phyloP scores from a whole-genome alignment of 2,888 invertebrate species.

The Perdita meconis region DNA sequence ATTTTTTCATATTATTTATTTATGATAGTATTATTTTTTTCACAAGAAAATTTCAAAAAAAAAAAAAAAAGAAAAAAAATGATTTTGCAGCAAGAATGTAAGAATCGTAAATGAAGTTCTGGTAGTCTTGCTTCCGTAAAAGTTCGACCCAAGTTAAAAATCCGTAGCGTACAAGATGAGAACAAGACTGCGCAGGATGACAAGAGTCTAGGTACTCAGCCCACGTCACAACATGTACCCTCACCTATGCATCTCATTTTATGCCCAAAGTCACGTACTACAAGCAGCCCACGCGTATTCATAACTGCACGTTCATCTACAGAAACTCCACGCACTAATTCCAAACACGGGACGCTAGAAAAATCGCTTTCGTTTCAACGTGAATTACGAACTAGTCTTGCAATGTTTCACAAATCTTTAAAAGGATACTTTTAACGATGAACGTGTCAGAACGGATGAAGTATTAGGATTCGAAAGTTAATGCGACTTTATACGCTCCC shows the following conservation, averaged over 20 bases:
- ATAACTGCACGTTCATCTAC: constrained; percentile 9
- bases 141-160: not conserved
- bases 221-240: constrained; percentile 1
- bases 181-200: not conserved
- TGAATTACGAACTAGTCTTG: not conserved
- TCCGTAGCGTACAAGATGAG: not conserved
- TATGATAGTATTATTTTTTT: no score
- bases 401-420: constrained; percentile 7
- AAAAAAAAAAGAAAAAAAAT: no score
- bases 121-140: no score
- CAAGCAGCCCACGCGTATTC: constrained; percentile 17
- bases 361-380: constrained; percentile 24
- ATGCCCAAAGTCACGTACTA: constrained; percentile 32
- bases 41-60: no score
- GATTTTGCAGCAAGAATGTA: no score
- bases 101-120: not conserved
- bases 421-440: constrained; percentile 18
- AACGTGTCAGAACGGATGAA: constrained; percentile 6
- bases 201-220: constrained; percentile 10
- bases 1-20: no score
- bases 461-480: constrained; percentile 32
- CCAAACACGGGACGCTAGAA: constrained; percentile 7
- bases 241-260: constrained; percentile 25
- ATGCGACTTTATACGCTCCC: not conserved
- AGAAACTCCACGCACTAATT: constrained; percentile 30